Percentiles rank a stretch among this genome's conserved stretches.
Evolutionary conservation across 2,113 vertebrate genomes (phyloP).

Genomic region (Irena cyanogastra): DNA sequence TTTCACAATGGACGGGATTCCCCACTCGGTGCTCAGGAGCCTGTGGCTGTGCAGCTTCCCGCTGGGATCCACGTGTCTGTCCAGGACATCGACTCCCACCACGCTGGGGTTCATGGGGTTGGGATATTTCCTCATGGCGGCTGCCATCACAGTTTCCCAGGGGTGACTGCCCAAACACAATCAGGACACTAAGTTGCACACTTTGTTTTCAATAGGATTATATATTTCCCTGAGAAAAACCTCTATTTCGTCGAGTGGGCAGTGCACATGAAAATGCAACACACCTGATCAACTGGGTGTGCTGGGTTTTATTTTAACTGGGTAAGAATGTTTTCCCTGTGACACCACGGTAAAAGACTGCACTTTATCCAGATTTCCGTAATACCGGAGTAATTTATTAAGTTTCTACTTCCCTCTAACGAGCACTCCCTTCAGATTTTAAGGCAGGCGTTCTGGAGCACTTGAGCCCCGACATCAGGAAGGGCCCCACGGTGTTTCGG

Average conservation of each 20-base stretch:
- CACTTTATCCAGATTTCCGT: background rate
- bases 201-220: fast-evolving
- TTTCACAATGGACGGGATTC: slow-evolving; percentile 93
- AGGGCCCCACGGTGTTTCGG: fast-evolving
- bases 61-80: slow-evolving; percentile 78
- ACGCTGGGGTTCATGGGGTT: slow-evolving; percentile 98
- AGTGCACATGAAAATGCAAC: fast-evolving
- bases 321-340: background rate
- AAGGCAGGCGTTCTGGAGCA: fast-evolving
- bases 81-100: slow-evolving; percentile 92
- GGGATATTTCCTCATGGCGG: slow-evolving; percentile 97
- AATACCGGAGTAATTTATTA: fast-evolving
- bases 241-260: fast-evolving
- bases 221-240: background rate
- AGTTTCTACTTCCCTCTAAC: background rate
- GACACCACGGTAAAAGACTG: background rate
- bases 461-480: fast-evolving
- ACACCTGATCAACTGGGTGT: background rate
- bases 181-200: background rate
- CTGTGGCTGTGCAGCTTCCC: slow-evolving; percentile 91
- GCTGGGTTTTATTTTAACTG: fast-evolving
- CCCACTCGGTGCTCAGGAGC: slow-evolving; percentile 95
- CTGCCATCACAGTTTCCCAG: slow-evolving; percentile 94
- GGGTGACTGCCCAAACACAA: slow-evolving; percentile 80
- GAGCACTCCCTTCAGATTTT: fast-evolving